A percentile compares a stretch with the other conserved stretches of the same genome.
phyloP scores from a whole-genome alignment of 2,888 invertebrate species.

The Teleiodes luculella region DNA sequence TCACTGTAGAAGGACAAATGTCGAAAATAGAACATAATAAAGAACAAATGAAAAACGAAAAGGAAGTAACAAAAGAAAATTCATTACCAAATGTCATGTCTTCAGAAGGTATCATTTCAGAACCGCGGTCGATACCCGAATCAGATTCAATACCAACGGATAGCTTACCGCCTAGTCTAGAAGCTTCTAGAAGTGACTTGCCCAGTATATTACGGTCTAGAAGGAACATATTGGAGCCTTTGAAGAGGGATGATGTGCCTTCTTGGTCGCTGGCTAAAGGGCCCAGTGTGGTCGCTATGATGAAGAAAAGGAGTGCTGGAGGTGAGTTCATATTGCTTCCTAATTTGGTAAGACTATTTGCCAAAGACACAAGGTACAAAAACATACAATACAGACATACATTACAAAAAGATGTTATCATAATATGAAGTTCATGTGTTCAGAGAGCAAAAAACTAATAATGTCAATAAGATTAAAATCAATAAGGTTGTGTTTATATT shows the following conservation, averaged over 20 bases:
- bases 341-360: neutral
- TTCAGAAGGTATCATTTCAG: conserved; percentile 8
- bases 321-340: conserved; percentile 25
- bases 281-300: conserved; percentile 60
- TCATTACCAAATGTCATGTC: conserved; percentile 33
- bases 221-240: conserved; percentile 65
- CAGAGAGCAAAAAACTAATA: too few relatives aligned
- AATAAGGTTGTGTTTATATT: too few relatives aligned
- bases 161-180: conserved; percentile 21
- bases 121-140: conserved; percentile 17
- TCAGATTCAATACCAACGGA: conserved; percentile 8
- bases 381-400: too few relatives aligned
- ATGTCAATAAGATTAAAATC: too few relatives aligned
- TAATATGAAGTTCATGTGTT: too few relatives aligned
- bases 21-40: conserved; percentile 43
- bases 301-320: conserved; percentile 42
- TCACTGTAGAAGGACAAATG: conserved; percentile 62
- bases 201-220: conserved; percentile 56
- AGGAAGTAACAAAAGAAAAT: conserved; percentile 38
- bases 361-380: too few relatives aligned
- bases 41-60: conserved; percentile 32
- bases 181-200: conserved; percentile 41
- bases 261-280: conserved; percentile 71
- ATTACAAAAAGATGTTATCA: too few relatives aligned
- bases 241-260: conserved; percentile 59